These are phyloP conservation scores for Tamandua tetradactyla DNA, from an alignment of 2,797 vertebrate species.

Conservation along the genomic window DNA sequence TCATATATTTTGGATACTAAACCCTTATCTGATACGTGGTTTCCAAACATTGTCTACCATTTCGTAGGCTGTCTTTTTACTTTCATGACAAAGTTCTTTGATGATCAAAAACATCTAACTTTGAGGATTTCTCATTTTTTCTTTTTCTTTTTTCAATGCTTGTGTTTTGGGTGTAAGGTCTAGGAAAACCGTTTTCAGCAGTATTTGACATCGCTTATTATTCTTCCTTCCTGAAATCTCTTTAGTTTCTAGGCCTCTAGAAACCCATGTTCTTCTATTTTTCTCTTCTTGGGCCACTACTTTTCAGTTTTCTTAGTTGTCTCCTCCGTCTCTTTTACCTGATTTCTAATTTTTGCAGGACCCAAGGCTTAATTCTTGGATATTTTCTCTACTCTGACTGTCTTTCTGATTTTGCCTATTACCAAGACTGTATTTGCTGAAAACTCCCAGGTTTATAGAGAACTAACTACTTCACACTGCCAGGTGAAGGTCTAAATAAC, in stretches of 20 bases:
- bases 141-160: no score
- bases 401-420: constrained; percentile 29
- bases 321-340: background rate
- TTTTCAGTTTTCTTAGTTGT: background rate
- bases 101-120: no score
- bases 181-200: no score
- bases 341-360: background rate
- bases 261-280: background rate
- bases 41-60: no score
- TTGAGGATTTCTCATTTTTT: no score
- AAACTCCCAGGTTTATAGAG: background rate
- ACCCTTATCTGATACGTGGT: no score
- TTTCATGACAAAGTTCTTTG: no score
- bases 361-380: background rate
- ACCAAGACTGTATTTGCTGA: background rate
- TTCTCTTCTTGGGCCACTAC: background rate
- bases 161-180: no score
- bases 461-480: background rate
- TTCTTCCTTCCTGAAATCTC: background rate
- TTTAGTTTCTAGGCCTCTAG: constrained; percentile 4
- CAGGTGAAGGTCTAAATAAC: background rate
- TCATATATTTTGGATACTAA: no score
- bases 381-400: background rate
- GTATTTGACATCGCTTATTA: background rate
- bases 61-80: no score